Evolutionary conservation across 2,113 vertebrate genomes (phyloP).

Genomic region (Stictonetta naevosa): DNA sequence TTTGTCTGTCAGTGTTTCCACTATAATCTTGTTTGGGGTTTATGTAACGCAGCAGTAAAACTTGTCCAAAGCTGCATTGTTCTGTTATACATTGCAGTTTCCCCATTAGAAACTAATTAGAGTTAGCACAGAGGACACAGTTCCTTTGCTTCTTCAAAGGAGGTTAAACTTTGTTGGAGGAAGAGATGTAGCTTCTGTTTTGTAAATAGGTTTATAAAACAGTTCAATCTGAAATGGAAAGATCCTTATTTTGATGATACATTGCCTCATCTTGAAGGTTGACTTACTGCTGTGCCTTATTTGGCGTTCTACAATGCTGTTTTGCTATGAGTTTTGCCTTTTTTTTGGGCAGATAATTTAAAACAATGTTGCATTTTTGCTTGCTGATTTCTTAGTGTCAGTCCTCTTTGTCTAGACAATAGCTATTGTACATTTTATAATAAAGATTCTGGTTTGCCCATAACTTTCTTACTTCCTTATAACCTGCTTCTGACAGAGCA

Average conservation of each 20-base stretch:
- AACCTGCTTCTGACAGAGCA: background rate
- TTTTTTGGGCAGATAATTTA: background rate
- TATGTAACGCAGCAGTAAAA: background rate
- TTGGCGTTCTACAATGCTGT: background rate
- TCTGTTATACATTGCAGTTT: background rate
- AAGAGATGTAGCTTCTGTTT: constrained; percentile 3
- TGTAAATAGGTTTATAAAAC: background rate
- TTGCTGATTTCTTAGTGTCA: background rate
- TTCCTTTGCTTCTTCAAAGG: constrained; percentile 6
- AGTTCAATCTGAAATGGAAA: background rate
- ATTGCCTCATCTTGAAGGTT: background rate
- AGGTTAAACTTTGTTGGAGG: background rate
- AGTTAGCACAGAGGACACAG: background rate
- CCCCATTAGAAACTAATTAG: constrained; percentile 12
- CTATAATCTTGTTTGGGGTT: background rate
- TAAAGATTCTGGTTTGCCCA: background rate
- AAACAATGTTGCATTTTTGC: background rate
- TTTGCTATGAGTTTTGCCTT: background rate
- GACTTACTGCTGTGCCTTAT: background rate
- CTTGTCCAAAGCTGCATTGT: background rate
- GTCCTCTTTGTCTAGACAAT: background rate
- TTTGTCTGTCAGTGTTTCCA: background rate
- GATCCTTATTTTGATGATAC: background rate
- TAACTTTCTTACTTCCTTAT: background rate
- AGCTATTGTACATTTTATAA: background rate